phyloP scores from a whole-genome alignment of 2,797 vertebrate genomes.

The Pelochelys cantorii region DNA sequence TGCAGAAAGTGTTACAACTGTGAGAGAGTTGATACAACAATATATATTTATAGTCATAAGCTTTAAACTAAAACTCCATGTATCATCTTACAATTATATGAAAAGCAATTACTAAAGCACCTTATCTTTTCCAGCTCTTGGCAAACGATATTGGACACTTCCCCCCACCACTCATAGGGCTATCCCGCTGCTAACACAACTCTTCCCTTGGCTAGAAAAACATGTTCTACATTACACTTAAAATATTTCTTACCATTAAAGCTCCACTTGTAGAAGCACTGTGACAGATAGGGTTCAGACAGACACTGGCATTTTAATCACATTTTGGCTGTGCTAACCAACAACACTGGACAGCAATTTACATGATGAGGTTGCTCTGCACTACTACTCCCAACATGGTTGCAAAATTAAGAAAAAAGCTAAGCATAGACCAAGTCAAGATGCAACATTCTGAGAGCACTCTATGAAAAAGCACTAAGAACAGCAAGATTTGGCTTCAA shows the following conservation, averaged over 20 bases:
- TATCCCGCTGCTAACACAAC: neutral
- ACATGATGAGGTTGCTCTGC: neutral
- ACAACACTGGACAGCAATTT: neutral
- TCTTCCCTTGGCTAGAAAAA: neutral
- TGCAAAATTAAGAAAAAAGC: neutral
- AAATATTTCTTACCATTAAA: neutral
- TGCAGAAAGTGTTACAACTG: neutral
- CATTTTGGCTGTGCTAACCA: neutral
- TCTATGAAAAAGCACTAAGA: neutral
- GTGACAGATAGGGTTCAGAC: neutral
- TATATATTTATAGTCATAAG: neutral
- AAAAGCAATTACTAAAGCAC: neutral
- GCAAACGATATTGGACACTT: neutral
- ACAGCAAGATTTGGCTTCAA: neutral
- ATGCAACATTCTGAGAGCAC: neutral
- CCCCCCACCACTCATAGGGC: neutral
- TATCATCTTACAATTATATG: neutral
- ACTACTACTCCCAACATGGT: neutral
- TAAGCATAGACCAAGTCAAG: neutral
- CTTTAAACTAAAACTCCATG: neutral
- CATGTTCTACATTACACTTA: neutral
- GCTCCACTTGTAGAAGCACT: neutral
- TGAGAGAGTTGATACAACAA: neutral
- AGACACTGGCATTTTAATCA: neutral
- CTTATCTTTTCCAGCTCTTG: neutral